A percentile compares a stretch with the other conserved stretches of the same genome.
Evolutionary conservation across 2,888 invertebrate species (phyloP).

Genomic region (Tolmerus cingulatus): DNA sequence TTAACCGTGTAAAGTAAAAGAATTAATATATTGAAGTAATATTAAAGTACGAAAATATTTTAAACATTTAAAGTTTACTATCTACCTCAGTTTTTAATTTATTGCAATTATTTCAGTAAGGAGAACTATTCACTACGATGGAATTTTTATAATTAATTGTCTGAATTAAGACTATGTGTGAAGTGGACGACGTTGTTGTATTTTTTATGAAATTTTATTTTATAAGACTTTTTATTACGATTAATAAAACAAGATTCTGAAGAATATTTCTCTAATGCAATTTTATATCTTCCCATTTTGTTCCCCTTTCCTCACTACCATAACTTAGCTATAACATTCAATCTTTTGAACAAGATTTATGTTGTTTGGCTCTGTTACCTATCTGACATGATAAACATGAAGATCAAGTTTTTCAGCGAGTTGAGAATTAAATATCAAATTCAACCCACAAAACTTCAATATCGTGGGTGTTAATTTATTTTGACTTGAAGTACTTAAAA

Average conservation of each 20-base stretch:
- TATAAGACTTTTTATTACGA: slow-evolving; percentile 32
- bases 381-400: no score
- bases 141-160: slow-evolving; percentile 17
- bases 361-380: no score
- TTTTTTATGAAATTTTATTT: slow-evolving; percentile 34
- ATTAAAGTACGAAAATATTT: slow-evolving; percentile 9
- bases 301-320: not conserved
- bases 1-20: not conserved
- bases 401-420: no score
- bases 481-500: no score
- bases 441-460: no score
- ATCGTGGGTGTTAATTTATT: no score
- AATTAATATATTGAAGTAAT: slow-evolving; percentile 30
- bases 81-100: slow-evolving; percentile 38
- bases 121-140: slow-evolving; percentile 1
- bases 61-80: slow-evolving; percentile 31
- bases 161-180: slow-evolving; percentile 1
- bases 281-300: not conserved
- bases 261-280: not conserved
- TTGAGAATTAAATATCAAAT: no score
- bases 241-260: slow-evolving; percentile 22
- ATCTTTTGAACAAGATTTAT: no score
- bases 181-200: slow-evolving; percentile 29
- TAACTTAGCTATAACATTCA: not conserved
- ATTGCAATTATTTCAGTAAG: slow-evolving; percentile 31